These are phyloP conservation scores for Meda fulgida DNA, from an alignment of 2,797 vertebrate species.

Conservation along the genomic window DNA sequence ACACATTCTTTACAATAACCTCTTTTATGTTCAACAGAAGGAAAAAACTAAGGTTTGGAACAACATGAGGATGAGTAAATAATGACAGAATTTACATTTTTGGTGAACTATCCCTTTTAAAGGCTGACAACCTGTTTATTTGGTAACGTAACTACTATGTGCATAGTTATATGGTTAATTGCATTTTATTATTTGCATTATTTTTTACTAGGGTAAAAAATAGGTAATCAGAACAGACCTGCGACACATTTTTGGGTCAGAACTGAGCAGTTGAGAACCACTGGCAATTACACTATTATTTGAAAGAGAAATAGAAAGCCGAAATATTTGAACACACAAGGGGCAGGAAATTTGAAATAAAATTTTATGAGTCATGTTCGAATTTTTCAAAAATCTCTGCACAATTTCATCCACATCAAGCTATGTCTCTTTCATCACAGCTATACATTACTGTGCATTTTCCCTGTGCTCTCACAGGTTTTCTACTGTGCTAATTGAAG, in stretches of 20 bases:
- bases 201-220: neutral
- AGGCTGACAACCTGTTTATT: neutral
- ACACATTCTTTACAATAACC: too few species aligned
- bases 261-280: neutral
- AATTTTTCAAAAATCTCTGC: neutral
- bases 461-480: slow-evolving; percentile 25
- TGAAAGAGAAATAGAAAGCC: neutral
- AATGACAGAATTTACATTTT: neutral
- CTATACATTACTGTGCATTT: slow-evolving; percentile 36
- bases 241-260: neutral
- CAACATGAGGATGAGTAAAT: neutral
- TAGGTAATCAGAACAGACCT: neutral
- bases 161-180: neutral
- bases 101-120: neutral
- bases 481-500: slow-evolving; percentile 55
- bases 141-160: neutral
- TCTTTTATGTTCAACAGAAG: neutral
- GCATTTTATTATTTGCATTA: neutral
- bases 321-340: neutral
- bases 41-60: neutral
- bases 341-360: neutral
- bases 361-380: neutral
- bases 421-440: slow-evolving; percentile 9
- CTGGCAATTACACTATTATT: neutral
- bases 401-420: neutral